phyloP scores from a whole-genome alignment of 1,140 invertebrate species.

The Cotesia vestalis region DNA sequence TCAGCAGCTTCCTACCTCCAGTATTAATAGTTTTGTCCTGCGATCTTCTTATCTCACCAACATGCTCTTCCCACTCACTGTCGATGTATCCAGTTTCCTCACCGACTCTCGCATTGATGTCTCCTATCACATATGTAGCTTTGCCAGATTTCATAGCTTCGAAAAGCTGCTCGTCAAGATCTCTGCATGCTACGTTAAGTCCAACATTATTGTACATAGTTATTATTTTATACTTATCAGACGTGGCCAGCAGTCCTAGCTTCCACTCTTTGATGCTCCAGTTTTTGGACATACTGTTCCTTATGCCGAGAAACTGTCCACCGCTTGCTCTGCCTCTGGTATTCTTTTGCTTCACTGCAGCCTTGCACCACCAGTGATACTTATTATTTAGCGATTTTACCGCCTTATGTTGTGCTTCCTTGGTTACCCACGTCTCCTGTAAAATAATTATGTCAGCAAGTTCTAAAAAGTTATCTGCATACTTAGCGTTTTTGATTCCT shows the following conservation, averaged over 20 bases:
- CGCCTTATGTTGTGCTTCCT: slow-evolving; percentile 21
- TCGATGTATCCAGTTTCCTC: neutral
- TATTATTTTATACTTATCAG: slow-evolving; percentile 20
- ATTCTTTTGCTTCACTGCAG: slow-evolving; percentile 30
- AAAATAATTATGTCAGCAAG: slow-evolving; percentile 24
- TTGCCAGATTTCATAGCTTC: slow-evolving; percentile 16
- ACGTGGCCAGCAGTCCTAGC: neutral
- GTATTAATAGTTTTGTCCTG: slow-evolving; percentile 29
- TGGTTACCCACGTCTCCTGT: slow-evolving; percentile 37
- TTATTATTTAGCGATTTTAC: slow-evolving; percentile 22
- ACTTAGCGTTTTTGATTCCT: neutral
- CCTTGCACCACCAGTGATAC: slow-evolving; percentile 28
- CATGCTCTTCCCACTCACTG: neutral
- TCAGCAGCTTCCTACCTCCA: slow-evolving; percentile 32
- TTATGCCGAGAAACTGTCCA: slow-evolving; percentile 37
- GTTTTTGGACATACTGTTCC: slow-evolving; percentile 16
- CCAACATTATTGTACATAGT: slow-evolving; percentile 34
- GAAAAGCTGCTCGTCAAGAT: slow-evolving; percentile 16
- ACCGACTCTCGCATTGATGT: slow-evolving; percentile 36
- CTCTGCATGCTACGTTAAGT: slow-evolving; percentile 16
- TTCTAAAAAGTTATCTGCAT: slow-evolving; percentile 27
- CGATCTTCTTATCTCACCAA: slow-evolving; percentile 4
- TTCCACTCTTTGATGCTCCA: slow-evolving; percentile 9
- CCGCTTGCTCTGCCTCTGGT: slow-evolving; percentile 33
- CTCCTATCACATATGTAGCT: slow-evolving; percentile 27